Percentiles rank a stretch among this genome's conserved stretches.
phyloP scores from a whole-genome alignment of 2,888 invertebrate genomes.

The Tholera decimalis region DNA sequence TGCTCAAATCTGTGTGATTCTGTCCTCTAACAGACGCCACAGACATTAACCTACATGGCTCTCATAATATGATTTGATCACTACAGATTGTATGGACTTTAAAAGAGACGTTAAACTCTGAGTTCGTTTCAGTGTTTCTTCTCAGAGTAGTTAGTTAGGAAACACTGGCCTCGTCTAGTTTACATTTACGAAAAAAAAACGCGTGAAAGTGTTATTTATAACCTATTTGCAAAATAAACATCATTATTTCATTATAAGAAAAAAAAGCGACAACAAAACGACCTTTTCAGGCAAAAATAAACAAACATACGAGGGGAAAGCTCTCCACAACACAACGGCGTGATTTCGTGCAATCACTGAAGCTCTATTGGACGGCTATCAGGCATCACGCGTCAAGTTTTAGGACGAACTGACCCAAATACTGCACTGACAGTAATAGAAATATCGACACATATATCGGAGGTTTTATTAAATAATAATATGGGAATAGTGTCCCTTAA shows the following conservation, averaged over 20 bases:
- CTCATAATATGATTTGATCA: too few relatives aligned
- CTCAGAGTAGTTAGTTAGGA: too few relatives aligned
- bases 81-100: too few relatives aligned
- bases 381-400: conserved; percentile 34
- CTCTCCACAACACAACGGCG: conserved; percentile 11
- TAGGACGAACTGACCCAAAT: conserved; percentile 45
- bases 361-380: conserved; percentile 33
- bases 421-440: conserved; percentile 24
- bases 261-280: conserved; percentile 5
- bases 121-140: too few relatives aligned
- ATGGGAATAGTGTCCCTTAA: conserved; percentile 1
- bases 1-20: too few relatives aligned
- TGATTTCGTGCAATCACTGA: conserved; percentile 36
- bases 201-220: too few relatives aligned
- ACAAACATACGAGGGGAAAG: conserved; percentile 11
- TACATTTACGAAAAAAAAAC: too few relatives aligned
- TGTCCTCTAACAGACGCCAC: too few relatives aligned
- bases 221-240: neutral
- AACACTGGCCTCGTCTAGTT: too few relatives aligned
- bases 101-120: too few relatives aligned
- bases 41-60: too few relatives aligned
- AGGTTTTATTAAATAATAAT: conserved; percentile 1
- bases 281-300: conserved; percentile 6
- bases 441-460: conserved; percentile 11
- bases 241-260: neutral